These are phyloP conservation scores for Ictidomys tridecemlineatus DNA, from an alignment of 2,113 vertebrate species.

Conservation along the genomic window DNA sequence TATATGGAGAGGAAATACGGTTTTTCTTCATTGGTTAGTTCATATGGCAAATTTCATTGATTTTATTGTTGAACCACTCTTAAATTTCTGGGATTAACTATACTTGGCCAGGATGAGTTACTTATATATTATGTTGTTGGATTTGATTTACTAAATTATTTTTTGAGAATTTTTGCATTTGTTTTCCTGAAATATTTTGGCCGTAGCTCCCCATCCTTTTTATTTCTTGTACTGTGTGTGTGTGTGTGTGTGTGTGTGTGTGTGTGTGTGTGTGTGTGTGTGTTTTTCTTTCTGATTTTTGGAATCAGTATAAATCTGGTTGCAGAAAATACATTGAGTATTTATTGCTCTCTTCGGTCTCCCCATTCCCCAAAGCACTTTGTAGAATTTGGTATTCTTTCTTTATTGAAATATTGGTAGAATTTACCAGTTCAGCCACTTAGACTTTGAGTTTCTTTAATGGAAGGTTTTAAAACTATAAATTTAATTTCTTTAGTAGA, in stretches of 20 bases:
- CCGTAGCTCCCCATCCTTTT: background rate
- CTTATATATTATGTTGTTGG: background rate
- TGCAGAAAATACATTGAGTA: background rate
- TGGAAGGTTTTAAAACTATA: background rate
- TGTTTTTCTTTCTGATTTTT: background rate
- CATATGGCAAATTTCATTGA: background rate
- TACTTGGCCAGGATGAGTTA: background rate
- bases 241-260: background rate
- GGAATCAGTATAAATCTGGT: background rate
- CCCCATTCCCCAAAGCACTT: background rate
- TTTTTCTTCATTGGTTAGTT: background rate
- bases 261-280: background rate
- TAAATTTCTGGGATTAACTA: background rate
- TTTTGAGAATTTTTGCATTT: constrained; percentile 14
- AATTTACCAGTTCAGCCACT: background rate
- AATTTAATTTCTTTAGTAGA: background rate
- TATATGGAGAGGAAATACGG: too few relatives aligned
- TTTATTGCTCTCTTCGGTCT: background rate
- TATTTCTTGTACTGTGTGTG: background rate
- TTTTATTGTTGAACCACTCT: background rate
- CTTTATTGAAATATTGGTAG: background rate
- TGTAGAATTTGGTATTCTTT: background rate
- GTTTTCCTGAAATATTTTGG: background rate
- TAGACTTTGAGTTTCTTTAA: background rate
- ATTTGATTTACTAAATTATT: background rate